Evolutionary conservation across 30 jellyfish, hydroid and myxozoan species (phyloP).

Genomic region (Mastigias papua): DNA sequence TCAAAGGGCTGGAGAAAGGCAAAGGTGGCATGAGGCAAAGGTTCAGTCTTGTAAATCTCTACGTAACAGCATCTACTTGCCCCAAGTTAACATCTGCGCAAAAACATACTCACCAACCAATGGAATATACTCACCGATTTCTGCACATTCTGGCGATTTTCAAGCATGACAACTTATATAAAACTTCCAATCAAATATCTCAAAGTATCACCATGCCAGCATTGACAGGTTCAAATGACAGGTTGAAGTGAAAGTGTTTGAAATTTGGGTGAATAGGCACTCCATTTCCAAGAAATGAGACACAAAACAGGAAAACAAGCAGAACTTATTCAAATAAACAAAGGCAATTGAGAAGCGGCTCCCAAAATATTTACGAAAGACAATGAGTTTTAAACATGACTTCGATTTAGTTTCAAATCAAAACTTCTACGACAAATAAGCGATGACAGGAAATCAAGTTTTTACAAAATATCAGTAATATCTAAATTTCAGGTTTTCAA

Average conservation of each 20-base stretch:
- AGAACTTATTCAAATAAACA: background rate
- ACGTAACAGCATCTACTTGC: no score
- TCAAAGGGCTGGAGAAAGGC: no score
- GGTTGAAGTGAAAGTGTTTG: background rate
- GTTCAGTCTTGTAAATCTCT: no score
- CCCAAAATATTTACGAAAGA: background rate
- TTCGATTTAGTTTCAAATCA: background rate
- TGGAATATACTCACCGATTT: background rate
- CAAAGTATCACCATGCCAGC: conserved; percentile 39
- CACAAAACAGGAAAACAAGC: conserved; percentile 5
- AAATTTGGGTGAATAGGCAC: background rate
- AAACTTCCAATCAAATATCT: background rate
- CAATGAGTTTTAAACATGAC: background rate
- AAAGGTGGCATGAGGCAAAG: no score
- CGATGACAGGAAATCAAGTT: background rate
- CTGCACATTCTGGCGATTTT: no score
- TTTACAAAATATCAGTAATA: background rate
- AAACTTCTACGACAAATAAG: background rate
- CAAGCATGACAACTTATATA: no score
- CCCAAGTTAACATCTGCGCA: no score
- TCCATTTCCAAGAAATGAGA: background rate
- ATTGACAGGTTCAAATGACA: background rate
- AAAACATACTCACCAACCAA: no score
- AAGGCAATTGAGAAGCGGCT: conserved; percentile 11
- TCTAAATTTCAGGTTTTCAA: background rate